Conservation (phyloP, 1,140 invertebrate genomes). For the Bombus breviceps region DNA sequence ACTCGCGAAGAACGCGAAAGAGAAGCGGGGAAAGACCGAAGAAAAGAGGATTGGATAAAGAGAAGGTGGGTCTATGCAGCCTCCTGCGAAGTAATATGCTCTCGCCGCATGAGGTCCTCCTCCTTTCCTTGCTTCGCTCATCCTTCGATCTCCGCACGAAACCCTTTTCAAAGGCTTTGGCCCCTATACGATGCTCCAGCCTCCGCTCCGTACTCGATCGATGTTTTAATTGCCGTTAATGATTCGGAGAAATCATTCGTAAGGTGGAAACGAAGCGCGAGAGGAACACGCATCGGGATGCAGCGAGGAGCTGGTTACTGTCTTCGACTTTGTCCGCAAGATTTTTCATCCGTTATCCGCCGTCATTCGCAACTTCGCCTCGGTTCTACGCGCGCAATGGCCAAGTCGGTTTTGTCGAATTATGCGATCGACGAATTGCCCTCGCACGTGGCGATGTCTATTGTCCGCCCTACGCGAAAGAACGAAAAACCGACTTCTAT, state of each 20-base stretch:
- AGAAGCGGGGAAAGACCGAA: conserved; percentile 47
- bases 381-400: no score
- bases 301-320: conserved; percentile 1
- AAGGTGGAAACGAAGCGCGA: conserved; percentile 7
- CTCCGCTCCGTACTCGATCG: conserved; percentile 63
- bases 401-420: no score
- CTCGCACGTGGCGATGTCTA: background rate
- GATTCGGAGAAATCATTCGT: conserved; percentile 69
- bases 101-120: conserved; percentile 75
- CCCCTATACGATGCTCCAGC: conserved; percentile 31
- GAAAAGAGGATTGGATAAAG: conserved; percentile 62
- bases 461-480: no score
- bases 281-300: background rate
- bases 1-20: conserved; percentile 32
- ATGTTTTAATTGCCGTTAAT: conserved; percentile 76
- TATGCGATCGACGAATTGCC: conserved; percentile 19
- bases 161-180: conserved; percentile 55
- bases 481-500: background rate
- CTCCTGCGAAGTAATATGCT: conserved; percentile 77
- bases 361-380: no score
- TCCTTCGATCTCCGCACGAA: conserved; percentile 36
- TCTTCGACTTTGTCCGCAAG: conserved; percentile 54
- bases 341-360: background rate
- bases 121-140: conserved; percentile 54
- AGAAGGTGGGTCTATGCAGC: conserved; percentile 69